Base-by-base conservation (phyloP, 2,888 invertebrate species). In the Calliphora vomitoria region DNA sequence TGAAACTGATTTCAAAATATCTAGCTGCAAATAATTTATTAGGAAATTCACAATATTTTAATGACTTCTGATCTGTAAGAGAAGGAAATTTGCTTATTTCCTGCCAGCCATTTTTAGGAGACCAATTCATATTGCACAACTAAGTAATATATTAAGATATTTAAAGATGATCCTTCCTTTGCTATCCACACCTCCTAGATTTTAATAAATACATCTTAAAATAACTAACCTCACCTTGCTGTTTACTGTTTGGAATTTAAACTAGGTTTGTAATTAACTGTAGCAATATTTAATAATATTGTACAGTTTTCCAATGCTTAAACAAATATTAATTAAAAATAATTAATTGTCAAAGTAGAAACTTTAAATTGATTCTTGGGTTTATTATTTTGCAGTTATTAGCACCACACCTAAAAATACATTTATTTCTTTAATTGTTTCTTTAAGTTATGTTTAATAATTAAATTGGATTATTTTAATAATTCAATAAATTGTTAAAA, bases 301-400 rank as follows among this genome's bases (percentile, higher is more conserved):
- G 1, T 38, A 38, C 18, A 18, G 64, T 38, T 41, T 18, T 38
- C 10, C 5, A 64, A 35, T 35, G 35, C 15, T 6, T 15, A 25
- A 6, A n/a, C 15, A 35, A 38, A 11, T 35, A 64, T 38, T 64
- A 38, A 38, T 78, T 68, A 18, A 44, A 3, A 55, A 13, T 44
- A 55, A 78, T 41, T 44, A 55, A 68, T 68, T 78, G 68, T 18
- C 8, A 66, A 78, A 31, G 41, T 44, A 38, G 18, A 35, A 53
- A 15, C 41, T 68, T 68, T n/a, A 5, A 78, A 55, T 68, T 8
- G 8, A n/a, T 31, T 78, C 31, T 55, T 64, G 18, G 15, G 10
- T 64, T 64, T 18, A n/a, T 8, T 64, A 38, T 35, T 18, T 64
- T 44, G 11, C n/a, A n/a, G 31, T 68, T 41, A 68, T 78, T 58